Evolutionary conservation across 2,113 vertebrate species (phyloP), one percentile per base, ranked within the genome.

Genomic region (Arenaria interpres): DNA sequence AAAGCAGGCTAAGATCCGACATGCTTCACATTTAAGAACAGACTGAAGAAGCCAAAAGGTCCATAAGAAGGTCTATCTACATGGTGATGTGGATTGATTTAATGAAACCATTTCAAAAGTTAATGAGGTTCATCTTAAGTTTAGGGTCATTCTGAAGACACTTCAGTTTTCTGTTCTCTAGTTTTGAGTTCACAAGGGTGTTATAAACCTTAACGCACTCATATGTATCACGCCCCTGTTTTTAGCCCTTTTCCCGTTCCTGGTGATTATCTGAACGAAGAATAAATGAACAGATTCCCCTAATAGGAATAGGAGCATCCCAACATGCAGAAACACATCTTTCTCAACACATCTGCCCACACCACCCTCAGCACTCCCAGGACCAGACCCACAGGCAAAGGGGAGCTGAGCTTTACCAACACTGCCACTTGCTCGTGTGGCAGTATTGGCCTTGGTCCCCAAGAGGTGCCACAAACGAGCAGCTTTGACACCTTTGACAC

Each of bases 201-300:
- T 50, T 71, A 62, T 1, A 23, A 86, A 68, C 24, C 28, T 68
- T 43, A 59, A 84, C 20, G 57, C 28, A 21, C 27, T 45, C 6
- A 1, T 25, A 56, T 0, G 11, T 12, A 56, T 11, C 30, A 16
- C 1, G 6, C 3, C 9, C 25, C 73, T 68, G 56, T 35, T 79
- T 57, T 75, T 19, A 78, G 66, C 25, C 14, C 56, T 79, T 46
- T 84, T 59, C 69, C 73, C 18, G 28, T 17, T 75, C 62, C 86
- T 85, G 46, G 27, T 25, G 73, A 60, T 78, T 48, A 59, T 6
- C 17, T 75, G 57, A 72, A 72, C 3, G 8, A 80, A 60, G 43
- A 85, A 6, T n/a, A 39, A 72, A 46, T 25, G 5, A 80, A 78
- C 3, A 17, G 62, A 84, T 64, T 87, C n/a, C 28, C 64, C 60